Base-by-base conservation (phyloP, 2,113 vertebrate genomes). In the Furnarius figulus region DNA sequence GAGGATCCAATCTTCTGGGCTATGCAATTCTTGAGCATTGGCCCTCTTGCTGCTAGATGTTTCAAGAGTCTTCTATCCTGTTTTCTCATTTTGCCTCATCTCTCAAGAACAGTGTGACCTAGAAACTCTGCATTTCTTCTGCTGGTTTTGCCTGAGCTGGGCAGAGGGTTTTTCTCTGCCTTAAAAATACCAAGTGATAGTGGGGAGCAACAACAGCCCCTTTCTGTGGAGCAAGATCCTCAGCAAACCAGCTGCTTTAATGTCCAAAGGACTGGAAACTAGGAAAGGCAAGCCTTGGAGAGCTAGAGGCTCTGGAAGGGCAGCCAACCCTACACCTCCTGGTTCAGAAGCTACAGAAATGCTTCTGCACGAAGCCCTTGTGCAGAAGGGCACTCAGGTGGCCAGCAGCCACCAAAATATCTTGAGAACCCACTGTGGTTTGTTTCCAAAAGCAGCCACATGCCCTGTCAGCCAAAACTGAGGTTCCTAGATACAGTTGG, bases 81-180 rank as follows among this genome's bases (percentile, higher is more conserved):
- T 53, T 86, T 93, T 86, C 22, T 20, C 75, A 63, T 80, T 73
- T 79, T 77, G 47, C 87, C 37, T 90, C 52, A 30, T 86, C 40
- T 33, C 65, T 83, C 56, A 72, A 72, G 94, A 93, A 20, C 83
- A 90, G 39, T 2, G 0, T 39, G 56, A 95, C 83, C 88, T 87
- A 78, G 85, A 95, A 97, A 93, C 52, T 55, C 78, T 42, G 39
- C 10, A 3, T 88, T 77, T 94, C 87, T 85, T 53, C 70, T 68
- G 49, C 33, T 25, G 72, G 24, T 50, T 81, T 91, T 55, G 40
- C 58, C 42, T 65, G 31, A 80, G 79, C 44, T 1, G 23, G 61
- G 35, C 72, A 66, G 89, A 80, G 72, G 74, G 67, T 31, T 89
- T 85, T 82, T 39, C 19, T 62, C 63, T 42, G 50, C 59, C 50